phyloP scores from a whole-genome alignment of 2,113 vertebrate genomes.

The Myrmecophaga tridactyla region DNA sequence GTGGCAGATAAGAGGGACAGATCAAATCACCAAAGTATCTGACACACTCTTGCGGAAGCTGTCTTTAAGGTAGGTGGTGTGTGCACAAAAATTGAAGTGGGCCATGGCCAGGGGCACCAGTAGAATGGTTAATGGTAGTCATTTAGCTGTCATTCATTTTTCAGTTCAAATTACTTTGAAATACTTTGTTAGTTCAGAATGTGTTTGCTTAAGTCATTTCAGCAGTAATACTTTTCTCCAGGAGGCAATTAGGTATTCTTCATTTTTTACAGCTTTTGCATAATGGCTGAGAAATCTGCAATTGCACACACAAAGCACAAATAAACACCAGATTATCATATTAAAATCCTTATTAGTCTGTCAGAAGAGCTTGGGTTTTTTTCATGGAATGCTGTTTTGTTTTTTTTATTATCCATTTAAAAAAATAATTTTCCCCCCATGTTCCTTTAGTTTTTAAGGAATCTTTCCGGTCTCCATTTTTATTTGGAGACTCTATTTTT shows the following conservation, averaged over 20 bases:
- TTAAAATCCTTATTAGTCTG: constrained; percentile 73
- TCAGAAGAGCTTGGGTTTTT: constrained; percentile 66
- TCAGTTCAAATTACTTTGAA: constrained; percentile 63
- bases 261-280: constrained; percentile 64
- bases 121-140: constrained; percentile 50
- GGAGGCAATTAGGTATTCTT: constrained; percentile 72
- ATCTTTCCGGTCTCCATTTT: not conserved
- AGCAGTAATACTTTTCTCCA: constrained; percentile 67
- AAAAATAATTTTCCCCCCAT: not conserved
- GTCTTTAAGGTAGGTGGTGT: constrained; percentile 51
- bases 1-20: not conserved
- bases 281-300: constrained; percentile 62
- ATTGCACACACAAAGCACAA: constrained; percentile 40
- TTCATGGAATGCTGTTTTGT: constrained; percentile 31
- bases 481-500: constrained; percentile 41
- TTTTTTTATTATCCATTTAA: constrained; percentile 43
- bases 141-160: constrained; percentile 65
- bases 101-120: constrained; percentile 53
- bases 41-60: constrained; percentile 36
- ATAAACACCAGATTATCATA: constrained; percentile 75
- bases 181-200: constrained; percentile 74
- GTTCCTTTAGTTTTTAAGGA: constrained; percentile 52
- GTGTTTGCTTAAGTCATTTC: constrained; percentile 71
- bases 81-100: constrained; percentile 40
- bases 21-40: not conserved